Conservation (phyloP, 2,113 vertebrate species). For the Phalacrocorax pelagicus region DNA sequence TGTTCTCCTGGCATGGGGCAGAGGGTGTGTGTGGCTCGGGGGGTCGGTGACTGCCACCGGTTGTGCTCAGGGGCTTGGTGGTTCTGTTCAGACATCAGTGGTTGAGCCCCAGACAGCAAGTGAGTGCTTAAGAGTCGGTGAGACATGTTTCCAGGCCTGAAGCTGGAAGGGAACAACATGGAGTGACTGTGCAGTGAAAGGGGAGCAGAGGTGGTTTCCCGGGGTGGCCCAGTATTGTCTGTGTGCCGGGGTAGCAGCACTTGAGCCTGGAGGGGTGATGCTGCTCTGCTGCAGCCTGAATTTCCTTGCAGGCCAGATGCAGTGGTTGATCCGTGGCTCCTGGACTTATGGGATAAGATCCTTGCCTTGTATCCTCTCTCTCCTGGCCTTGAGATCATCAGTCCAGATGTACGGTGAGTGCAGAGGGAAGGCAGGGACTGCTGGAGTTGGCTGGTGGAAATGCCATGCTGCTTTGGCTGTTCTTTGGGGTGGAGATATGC, state of each 20-base stretch:
- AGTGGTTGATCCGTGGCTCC: conserved; percentile 88
- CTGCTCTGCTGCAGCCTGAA: neutral
- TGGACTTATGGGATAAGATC: conserved; percentile 84
- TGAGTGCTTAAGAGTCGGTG: neutral
- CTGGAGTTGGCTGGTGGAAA: neutral
- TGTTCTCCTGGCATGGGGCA: fast-evolving
- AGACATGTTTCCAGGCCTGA: neutral
- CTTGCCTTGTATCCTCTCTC: conserved; percentile 75
- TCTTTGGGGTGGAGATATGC: neutral
- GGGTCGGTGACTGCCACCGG: fast-evolving
- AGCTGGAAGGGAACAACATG: neutral
- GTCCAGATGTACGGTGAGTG: conserved; percentile 80
- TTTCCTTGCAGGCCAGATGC: conserved; percentile 83
- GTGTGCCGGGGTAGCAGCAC: neutral
- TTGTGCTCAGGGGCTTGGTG: too few species aligned
- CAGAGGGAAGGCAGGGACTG: neutral
- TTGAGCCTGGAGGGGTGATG: neutral
- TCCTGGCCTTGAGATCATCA: conserved; percentile 60
- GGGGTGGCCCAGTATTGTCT: fast-evolving
- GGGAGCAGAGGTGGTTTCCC: neutral
- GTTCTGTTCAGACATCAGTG: neutral
- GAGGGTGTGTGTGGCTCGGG: neutral
- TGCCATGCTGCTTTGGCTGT: neutral
- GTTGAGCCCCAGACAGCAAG: neutral
- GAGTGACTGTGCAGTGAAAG: fast-evolving